Percentiles rank a stretch among this genome's conserved stretches.
Conservation (phyloP, 2,888 invertebrate genomes). For the Galerucella pusilla region DNA sequence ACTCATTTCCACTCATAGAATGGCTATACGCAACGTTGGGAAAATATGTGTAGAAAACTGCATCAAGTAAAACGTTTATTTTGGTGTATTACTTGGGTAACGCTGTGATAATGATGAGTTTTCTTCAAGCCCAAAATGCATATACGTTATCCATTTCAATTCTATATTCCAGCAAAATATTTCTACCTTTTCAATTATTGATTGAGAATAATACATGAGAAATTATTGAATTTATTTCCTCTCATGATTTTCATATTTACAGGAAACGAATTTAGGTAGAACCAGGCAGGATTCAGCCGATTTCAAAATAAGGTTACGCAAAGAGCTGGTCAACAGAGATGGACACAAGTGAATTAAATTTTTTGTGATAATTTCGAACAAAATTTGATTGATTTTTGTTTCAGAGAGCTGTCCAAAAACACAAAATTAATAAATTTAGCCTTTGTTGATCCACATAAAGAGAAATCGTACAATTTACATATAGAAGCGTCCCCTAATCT, state of each 20-base stretch:
- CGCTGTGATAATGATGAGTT: too few species aligned
- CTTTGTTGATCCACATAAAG: slow-evolving; percentile 75
- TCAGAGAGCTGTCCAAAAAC: slow-evolving; percentile 75
- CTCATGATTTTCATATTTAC: slow-evolving; percentile 30
- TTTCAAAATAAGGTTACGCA: slow-evolving; percentile 81
- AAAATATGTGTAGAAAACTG: too few species aligned
- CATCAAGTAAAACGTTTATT: too few species aligned
- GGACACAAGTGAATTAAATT: slow-evolving; percentile 76
- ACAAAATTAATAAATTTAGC: slow-evolving; percentile 73
- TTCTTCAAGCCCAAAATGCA: too few species aligned
- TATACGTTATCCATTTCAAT: too few species aligned
- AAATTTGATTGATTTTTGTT: slow-evolving; percentile 36
- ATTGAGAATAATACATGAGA: too few species aligned
- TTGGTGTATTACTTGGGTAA: too few species aligned
- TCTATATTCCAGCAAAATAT: too few species aligned
- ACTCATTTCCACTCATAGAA: too few species aligned
- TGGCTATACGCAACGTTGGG: too few species aligned
- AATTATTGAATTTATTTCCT: slow-evolving; percentile 16
- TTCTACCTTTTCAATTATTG: too few species aligned
- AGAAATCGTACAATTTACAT: slow-evolving; percentile 74
- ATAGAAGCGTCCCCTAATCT: slow-evolving; percentile 75
- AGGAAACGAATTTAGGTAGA: slow-evolving; percentile 65
- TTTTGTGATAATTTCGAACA: not conserved
- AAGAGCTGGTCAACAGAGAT: slow-evolving; percentile 87
- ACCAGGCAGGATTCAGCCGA: slow-evolving; percentile 80